Conservation (phyloP, 2,113 vertebrate genomes). For the Carassius carassius region DNA sequence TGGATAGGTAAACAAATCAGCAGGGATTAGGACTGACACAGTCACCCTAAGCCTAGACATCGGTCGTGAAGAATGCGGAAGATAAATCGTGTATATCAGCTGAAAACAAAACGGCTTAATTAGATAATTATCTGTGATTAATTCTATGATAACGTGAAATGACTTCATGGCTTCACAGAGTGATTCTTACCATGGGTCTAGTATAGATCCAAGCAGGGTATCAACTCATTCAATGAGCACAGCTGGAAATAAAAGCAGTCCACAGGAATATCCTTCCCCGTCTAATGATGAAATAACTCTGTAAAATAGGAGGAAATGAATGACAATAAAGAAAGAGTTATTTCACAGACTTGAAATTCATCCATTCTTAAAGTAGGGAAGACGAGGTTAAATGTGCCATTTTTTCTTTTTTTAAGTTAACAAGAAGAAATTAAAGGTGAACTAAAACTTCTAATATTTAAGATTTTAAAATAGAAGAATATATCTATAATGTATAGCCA, state of each 20-base stretch:
- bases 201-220: not conserved
- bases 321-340: not conserved
- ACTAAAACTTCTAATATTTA: not conserved
- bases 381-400: not conserved
- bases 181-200: slow-evolving; percentile 15
- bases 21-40: slow-evolving; percentile 29
- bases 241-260: not conserved
- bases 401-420: not conserved
- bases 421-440: not conserved
- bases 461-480: not conserved
- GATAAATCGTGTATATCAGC: not conserved
- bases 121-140: not conserved
- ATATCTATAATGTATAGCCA: not conserved
- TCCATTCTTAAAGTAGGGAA: not conserved
- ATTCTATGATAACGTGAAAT: not conserved
- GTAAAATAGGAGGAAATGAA: not conserved
- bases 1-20: slow-evolving; percentile 40
- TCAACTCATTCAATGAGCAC: not conserved
- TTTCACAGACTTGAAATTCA: not conserved
- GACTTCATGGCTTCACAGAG: not conserved
- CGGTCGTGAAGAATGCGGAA: not conserved
- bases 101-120: not conserved
- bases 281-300: slow-evolving; percentile 26
- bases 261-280: not conserved
- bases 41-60: slow-evolving; percentile 9